Conservation (phyloP, 2,888 invertebrate genomes). For the Phyllotreta striolata region DNA sequence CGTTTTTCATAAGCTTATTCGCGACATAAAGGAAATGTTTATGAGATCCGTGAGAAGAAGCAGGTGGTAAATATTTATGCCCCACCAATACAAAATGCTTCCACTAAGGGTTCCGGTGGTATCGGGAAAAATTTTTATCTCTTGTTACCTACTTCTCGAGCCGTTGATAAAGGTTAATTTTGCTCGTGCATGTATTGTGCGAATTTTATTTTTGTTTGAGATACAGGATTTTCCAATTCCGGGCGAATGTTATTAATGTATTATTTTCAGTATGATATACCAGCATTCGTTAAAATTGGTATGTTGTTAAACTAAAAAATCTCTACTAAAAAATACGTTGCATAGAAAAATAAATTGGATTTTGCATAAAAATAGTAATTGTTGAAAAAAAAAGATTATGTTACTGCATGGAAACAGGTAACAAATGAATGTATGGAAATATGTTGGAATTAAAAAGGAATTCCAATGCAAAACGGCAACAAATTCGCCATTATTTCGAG, state of each 20-base stretch:
- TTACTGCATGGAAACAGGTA: no score
- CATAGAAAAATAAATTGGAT: no score
- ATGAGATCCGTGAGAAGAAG: constrained; percentile 29
- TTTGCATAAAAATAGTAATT: no score
- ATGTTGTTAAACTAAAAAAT: no score
- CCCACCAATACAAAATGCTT: constrained; percentile 21
- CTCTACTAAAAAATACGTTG: no score
- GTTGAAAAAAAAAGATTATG: no score
- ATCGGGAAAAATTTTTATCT: constrained; percentile 8
- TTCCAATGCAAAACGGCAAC: no score
- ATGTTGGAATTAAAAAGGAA: no score
- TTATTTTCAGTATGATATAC: no score
- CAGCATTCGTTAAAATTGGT: no score
- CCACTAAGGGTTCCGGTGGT: neutral
- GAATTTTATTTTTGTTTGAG: neutral
- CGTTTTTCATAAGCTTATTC: constrained; percentile 23
- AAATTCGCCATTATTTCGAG: no score
- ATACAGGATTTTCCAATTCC: constrained; percentile 5
- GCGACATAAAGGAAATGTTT: constrained; percentile 29
- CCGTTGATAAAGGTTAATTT: constrained; percentile 10
- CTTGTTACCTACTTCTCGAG: constrained; percentile 23
- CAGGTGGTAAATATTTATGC: constrained; percentile 31
- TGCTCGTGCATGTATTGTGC: neutral
- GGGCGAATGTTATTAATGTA: neutral
- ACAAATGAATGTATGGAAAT: no score